Conservation (phyloP, 92 coral and sea anemone species). For the Montipora capitata region DNA sequence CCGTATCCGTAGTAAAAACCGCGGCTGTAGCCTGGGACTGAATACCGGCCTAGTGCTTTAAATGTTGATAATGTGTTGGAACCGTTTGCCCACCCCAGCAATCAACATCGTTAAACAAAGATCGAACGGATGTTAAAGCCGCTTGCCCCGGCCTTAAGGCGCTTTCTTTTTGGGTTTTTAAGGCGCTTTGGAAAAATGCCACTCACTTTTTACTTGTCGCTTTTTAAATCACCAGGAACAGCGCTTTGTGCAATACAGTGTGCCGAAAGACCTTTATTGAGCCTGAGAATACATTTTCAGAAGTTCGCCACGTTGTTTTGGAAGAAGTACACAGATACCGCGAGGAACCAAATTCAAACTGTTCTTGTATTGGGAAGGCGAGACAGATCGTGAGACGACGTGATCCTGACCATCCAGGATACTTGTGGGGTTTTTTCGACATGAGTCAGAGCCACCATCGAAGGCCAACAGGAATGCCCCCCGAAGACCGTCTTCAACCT, state of each 20-base stretch:
- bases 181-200: too few species aligned
- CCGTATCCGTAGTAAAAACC: too few species aligned
- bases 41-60: too few species aligned
- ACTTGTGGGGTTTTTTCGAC: slow-evolving; percentile 16
- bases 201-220: too few species aligned
- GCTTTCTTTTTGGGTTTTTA: too few species aligned
- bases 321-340: slow-evolving; percentile 5
- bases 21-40: too few species aligned
- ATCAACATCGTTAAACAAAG: too few species aligned
- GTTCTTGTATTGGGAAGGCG: background rate
- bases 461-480: background rate
- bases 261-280: slow-evolving; percentile 1
- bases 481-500: background rate
- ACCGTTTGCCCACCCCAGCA: too few species aligned
- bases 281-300: background rate
- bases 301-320: background rate
- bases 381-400: background rate
- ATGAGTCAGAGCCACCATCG: background rate
- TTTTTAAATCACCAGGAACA: background rate
- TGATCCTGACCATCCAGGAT: background rate
- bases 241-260: background rate
- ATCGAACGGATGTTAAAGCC: too few species aligned
- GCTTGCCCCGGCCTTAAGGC: too few species aligned
- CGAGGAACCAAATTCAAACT: background rate
- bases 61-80: too few species aligned